Percentiles rank a stretch among this genome's conserved stretches.
These are phyloP conservation scores for Ploceus nigricollis DNA, from an alignment of 2,113 vertebrate genomes.

Conservation along the genomic window DNA sequence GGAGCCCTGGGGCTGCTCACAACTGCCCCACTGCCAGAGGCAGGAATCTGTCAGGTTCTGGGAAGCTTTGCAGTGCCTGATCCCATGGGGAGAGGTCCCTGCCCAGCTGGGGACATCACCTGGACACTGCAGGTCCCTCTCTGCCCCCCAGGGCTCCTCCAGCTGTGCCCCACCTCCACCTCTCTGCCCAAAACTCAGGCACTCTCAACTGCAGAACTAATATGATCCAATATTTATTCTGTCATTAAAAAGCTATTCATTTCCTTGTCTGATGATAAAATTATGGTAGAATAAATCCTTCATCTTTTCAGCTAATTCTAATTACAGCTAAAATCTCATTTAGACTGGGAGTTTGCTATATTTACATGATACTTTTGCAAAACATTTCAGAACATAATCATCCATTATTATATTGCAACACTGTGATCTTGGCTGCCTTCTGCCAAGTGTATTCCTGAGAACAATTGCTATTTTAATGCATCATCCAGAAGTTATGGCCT, in stretches of 20 bases:
- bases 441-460: conserved; percentile 13
- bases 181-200: not conserved
- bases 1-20: not conserved
- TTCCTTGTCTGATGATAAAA: conserved; percentile 34
- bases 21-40: not conserved
- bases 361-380: conserved; percentile 42
- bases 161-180: not conserved
- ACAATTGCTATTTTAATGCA: conserved; percentile 30
- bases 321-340: conserved; percentile 34
- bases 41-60: not conserved
- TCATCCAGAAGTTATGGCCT: conserved; percentile 3
- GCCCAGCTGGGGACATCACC: not conserved
- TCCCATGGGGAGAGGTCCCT: fast-evolving
- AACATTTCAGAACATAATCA: conserved; percentile 47
- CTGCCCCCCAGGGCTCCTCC: not conserved
- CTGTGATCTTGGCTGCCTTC: not conserved
- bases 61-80: no score
- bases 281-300: conserved; percentile 35
- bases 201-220: conserved; percentile 23
- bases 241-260: conserved; percentile 26
- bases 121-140: not conserved
- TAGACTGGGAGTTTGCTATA: conserved; percentile 33
- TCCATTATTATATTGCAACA: conserved; percentile 38
- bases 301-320: conserved; percentile 64
- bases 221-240: conserved; percentile 46